Base-by-base conservation (phyloP, 2,797 vertebrate genomes). In the Galaxias olidus region DNA sequence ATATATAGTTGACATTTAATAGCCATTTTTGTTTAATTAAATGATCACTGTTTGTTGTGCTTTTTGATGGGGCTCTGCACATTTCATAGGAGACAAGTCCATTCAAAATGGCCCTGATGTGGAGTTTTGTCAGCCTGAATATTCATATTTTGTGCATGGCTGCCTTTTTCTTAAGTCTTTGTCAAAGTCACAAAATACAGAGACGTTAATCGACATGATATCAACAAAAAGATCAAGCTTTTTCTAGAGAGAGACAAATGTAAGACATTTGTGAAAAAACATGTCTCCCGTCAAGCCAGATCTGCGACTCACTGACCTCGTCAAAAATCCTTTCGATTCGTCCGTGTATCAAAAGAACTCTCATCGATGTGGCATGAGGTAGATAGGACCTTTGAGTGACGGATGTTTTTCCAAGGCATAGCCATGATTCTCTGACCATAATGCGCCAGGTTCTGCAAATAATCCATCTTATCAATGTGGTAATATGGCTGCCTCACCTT, bases 381-480 rank as follows among this genome's bases (percentile, higher is more conserved):
- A 20, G 79, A 60, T 59, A 13, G 64, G 43, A 62, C 50, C 49
- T 72, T 71, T 84, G 78, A 87, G 53, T 76, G 77, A 86, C 88
- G 77, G 80, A 71, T 84, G 76, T 79, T 77, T 65, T 87, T 87
- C 82, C 87, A 88, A 83, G 86, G 77, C 82, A 75, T 71, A 74
- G 63, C 71, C 65, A 76, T 74, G 80, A 83, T 79, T 74, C 60
- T 77, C 63, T 73, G 71, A 83, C 69, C 74, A 77, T 71, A 77
- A 84, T 83, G 81, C 71, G 83, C 79, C 56, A 61, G 51, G 72
- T 77, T 59, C 69, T 65, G 56, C 69, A 74, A 72, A 84, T 85
- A 84, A 84, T 85, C 66, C 79, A 68, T 69, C 75, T 76, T 76
- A 76, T 78, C 85, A 82, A 66, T 62, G 73, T 73, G 73, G 69